Evolutionary conservation across 1,140 invertebrate genomes (phyloP), one percentile per base, ranked within the genome.

Genomic region (Protaetia brevitarsis): DNA sequence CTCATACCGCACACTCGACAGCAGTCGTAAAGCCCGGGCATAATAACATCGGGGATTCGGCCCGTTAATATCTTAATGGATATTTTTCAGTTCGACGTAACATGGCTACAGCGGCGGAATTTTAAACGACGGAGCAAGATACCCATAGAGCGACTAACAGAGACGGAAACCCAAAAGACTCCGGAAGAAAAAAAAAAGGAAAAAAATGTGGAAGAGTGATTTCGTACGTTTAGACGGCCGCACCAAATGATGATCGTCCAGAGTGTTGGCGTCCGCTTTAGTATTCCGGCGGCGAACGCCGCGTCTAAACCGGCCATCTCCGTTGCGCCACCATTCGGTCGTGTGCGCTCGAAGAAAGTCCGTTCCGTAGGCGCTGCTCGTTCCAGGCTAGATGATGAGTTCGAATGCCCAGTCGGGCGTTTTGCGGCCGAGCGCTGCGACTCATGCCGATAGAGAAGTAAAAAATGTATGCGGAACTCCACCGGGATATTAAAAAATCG

Each of bases 61-160:
- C 41, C 41, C 41, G 41, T 51, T 51, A 51, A 59, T 59, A 59
- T 59, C 57, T 29, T 59, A 59, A 51, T 51, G 41, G 41, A 51
- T 51, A 51, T 51, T 51, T 51, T 51, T 51, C 41, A 51, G 41
- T 51, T 51, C 41, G 41, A 51, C 41, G 41, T 51, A 51, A 51
- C 41, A 51, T 51, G 8, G 41, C 13, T 21, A 51, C 41, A 51
- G 26, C 3, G 1, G 6, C 11, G 19, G 41, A 51, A 51, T 51
- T 51, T 51, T 51, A 51, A 51, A 23, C 41, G 16, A 6, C 13
- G 37, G n/a, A n/a, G n/a, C n/a, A n/a, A n/a, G n/a, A n/a, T n/a
- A n/a, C n/a, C n/a, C n/a, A n/a, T n/a, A n/a, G n/a, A n/a, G 19
- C 34, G 5, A 37, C 34, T 16, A 0, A 1, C 3, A 3, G 5